phyloP scores from a whole-genome alignment of 1,140 invertebrate genomes.

The Calliopsis andreniformis region DNA sequence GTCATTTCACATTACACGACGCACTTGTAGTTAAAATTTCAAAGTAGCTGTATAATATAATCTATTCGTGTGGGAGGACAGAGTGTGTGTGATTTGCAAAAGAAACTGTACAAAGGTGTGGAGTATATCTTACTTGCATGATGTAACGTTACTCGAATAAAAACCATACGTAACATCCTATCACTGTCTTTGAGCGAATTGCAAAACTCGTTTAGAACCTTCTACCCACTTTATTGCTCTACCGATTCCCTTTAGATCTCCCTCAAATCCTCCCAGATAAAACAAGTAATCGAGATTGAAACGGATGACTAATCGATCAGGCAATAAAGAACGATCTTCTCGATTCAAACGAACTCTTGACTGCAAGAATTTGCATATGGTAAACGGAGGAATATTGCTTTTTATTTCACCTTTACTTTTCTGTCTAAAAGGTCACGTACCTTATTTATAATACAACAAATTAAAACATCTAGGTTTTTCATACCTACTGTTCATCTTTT shows the following conservation, averaged over 20 bases:
- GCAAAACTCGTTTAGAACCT: background rate
- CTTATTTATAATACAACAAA: too few species aligned
- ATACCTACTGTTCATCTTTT: too few species aligned
- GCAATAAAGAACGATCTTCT: conserved; percentile 43
- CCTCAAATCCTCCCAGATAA: background rate
- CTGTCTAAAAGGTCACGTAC: too few species aligned
- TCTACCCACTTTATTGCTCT: background rate
- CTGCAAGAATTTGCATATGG: too few species aligned
- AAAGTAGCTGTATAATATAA: background rate
- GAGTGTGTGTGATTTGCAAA: background rate
- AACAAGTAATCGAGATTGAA: conserved; percentile 7
- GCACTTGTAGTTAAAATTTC: too few species aligned
- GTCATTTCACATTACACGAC: too few species aligned
- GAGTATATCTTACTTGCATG: conserved; percentile 8
- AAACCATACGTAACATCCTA: background rate
- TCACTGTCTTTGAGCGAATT: background rate
- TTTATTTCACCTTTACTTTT: too few species aligned
- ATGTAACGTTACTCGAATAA: conserved; percentile 26
- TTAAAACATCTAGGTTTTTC: too few species aligned
- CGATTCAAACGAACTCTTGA: background rate
- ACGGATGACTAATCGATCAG: conserved; percentile 39
- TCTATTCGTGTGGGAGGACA: background rate
- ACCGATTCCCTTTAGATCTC: background rate
- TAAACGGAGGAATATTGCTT: too few species aligned
- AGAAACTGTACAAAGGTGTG: too few species aligned